Percentiles rank a stretch among this genome's conserved stretches.
Evolutionary conservation across 2,797 vertebrate species (phyloP).

Genomic region (Darevskia nairensis): DNA sequence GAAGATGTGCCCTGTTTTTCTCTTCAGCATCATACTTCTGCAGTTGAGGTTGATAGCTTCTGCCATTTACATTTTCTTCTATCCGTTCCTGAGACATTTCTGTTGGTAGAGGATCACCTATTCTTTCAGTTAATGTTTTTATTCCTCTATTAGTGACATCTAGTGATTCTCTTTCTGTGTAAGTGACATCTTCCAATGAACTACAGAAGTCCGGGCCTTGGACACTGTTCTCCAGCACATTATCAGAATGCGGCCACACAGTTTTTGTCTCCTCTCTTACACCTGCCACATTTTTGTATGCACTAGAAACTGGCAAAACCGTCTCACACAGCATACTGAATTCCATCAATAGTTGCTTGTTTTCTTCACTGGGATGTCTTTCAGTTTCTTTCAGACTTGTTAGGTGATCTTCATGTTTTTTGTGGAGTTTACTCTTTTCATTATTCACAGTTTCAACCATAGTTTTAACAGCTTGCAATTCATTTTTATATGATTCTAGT

Average conservation of each 20-base stretch:
- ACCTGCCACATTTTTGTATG: constrained; percentile 29
- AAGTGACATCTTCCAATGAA: constrained; percentile 51
- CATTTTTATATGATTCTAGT: constrained; percentile 56
- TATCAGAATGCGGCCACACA: constrained; percentile 45
- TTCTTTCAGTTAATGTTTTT: constrained; percentile 69
- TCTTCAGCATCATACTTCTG: constrained; percentile 60
- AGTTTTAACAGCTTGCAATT: constrained; percentile 62
- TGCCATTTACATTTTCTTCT: constrained; percentile 63
- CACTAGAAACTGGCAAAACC: constrained; percentile 32
- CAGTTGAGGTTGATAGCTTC: constrained; percentile 72
- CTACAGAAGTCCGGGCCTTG: constrained; percentile 54
- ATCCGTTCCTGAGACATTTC: constrained; percentile 63
- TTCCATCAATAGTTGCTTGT: constrained; percentile 66
- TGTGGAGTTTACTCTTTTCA: constrained; percentile 64
- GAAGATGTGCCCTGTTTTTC: constrained; percentile 73
- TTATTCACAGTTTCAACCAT: constrained; percentile 50
- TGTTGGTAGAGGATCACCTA: constrained; percentile 73
- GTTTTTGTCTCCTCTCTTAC: constrained; percentile 28
- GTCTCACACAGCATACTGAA: constrained; percentile 21
- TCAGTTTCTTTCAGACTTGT: constrained; percentile 65
- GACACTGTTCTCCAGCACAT: constrained; percentile 53
- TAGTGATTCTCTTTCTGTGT: constrained; percentile 65
- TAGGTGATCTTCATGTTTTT: constrained; percentile 53
- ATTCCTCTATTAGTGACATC: constrained; percentile 70
- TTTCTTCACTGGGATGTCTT: constrained; percentile 65